Evolutionary conservation across 2,113 vertebrate genomes (phyloP).

Genomic region (Mormyrus lacerda): DNA sequence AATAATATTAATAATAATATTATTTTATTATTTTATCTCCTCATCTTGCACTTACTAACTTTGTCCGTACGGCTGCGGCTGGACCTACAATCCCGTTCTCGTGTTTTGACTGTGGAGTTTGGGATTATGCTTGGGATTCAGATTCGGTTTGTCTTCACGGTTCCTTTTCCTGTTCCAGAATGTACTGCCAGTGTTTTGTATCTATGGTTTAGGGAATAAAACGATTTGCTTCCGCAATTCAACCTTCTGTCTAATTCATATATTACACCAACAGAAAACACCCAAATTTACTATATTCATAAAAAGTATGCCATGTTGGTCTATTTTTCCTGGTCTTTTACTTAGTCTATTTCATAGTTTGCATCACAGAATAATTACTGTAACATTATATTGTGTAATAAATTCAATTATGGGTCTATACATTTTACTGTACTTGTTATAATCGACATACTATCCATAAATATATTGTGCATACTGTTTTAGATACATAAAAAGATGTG

Average conservation of each 20-base stretch:
- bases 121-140: background rate
- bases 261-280: background rate
- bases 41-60: background rate
- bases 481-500: background rate
- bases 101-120: background rate
- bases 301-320: background rate
- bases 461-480: background rate
- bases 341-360: background rate
- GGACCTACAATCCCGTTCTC: background rate
- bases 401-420: background rate
- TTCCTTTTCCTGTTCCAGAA: background rate
- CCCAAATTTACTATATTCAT: background rate
- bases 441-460: background rate
- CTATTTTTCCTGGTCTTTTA: background rate
- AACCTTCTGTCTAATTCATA: background rate
- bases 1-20: too few relatives aligned
- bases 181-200: background rate
- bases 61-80: background rate
- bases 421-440: background rate
- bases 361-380: background rate
- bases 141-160: background rate
- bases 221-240: background rate
- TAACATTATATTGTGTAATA: background rate
- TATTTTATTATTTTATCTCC: too few relatives aligned
- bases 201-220: background rate